Evolutionary conservation across 2,888 invertebrate genomes (phyloP), one percentile per base, ranked within the genome.

Genomic region (Ceriagrion tenellum): DNA sequence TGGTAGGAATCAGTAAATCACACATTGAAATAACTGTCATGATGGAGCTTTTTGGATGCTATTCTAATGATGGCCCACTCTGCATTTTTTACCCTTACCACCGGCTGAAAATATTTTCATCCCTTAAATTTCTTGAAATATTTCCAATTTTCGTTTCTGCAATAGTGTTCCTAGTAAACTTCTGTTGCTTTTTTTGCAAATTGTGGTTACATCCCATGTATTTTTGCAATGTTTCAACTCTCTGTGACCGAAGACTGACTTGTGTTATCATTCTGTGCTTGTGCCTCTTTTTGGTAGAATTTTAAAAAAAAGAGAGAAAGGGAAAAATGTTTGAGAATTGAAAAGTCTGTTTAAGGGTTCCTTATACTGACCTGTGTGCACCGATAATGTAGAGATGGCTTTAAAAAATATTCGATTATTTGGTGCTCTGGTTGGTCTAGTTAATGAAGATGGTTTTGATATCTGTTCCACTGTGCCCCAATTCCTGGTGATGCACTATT

Each of bases 321-420:
- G 93, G 63, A 69, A 93, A 93, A 63, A 74, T 93, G 69, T 93
- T 93, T 74, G 93, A 69, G 93, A 93, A 69, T 69, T 93, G 93
- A 93, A 74, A 93, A 93, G 93, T 93, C 93, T 93, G 93, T 93
- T 93, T 93, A 93, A 93, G 93, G 93, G 93, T 93, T 93, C 93
- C 93, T 93, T 47, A 93, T 69, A 93, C 93, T 47, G 47, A 47
- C 93, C 93, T 74, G 93, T 69, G 35, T 93, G 69, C 93, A 93
- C 93, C 93, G 55, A 35, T 26, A 69, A 74, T 69, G 93, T 93
- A 93, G 93, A 47, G 69, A 93, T 93, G 93, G 93, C 93, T 93
- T 93, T 74, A 93, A 69, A 81, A 81, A 81, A 93, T 93, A 69
- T 93, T 93, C 63, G 23, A 93, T 40, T 56, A 91, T 56, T 93